Evolutionary conservation across 1,140 invertebrate genomes (phyloP), one percentile per base, ranked within the genome.

Genomic region (Dinoponera quadriceps): DNA sequence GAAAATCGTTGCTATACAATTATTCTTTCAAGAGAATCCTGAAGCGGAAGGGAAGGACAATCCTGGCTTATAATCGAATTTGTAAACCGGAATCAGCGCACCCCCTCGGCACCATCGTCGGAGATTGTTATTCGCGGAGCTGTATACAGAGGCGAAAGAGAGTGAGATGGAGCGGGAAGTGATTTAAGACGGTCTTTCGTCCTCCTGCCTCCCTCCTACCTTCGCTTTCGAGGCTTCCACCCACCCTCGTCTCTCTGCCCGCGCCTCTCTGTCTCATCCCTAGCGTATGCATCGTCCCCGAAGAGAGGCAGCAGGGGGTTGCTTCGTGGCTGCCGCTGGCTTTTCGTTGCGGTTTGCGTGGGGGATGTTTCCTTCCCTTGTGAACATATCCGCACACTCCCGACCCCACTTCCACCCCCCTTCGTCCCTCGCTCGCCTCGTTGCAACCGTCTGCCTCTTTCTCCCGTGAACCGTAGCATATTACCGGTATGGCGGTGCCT

Each of bases 321-420:
- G 88, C 84, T 90, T 89, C 83, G 86, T 66, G 90, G 85, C 71
- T 88, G 87, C 86, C 88, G 88, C 88, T 92, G 88, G 91, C 88
- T 92, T 88, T 90, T 89, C 89, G 91, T 88, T 92, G 92, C 82
- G 92, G 92, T 92, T 92, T 89, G 78, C 60, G 83, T 85, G 88
- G 91, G 92, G 92, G 89, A 92, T 92, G 91, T 91, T 92, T 90
- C 88, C 90, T 86, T 93, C 92, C 91, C 92, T 92, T 90, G 88
- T 88, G 85, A 82, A 83, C 88, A 88, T 88, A 90, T 90, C 83
- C 87, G 85, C 85, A 75, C 83, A 86, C 81, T 62, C 83, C 73
- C 59, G 29, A 80, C 33, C 57, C 62, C 25, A 55, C 80, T 55
- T 25, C 51, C 57, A 51, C 55, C 68, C 29, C 71, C 66, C 63